Conservation (phyloP, 2,888 invertebrate genomes). For the Agapetus fuscipes region DNA sequence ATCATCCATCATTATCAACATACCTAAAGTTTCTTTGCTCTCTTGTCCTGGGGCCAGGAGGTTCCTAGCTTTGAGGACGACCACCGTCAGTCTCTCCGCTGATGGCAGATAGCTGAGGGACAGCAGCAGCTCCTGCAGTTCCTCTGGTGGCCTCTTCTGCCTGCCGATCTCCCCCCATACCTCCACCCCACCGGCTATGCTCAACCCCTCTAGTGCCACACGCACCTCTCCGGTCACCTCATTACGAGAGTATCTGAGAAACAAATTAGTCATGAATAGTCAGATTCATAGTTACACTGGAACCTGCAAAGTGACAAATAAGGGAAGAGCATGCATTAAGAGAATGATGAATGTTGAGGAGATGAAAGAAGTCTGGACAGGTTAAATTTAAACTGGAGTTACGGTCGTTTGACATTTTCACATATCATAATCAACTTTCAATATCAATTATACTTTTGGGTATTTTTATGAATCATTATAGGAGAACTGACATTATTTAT, state of each 20-base stretch:
- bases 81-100: conserved; percentile 76
- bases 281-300: too few species aligned
- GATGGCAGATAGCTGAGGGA: conserved; percentile 83
- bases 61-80: conserved; percentile 76
- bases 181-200: conserved; percentile 66
- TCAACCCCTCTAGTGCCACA: conserved; percentile 67
- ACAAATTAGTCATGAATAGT: neutral
- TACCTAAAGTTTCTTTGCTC: conserved; percentile 54
- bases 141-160: conserved; percentile 72
- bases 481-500: too few species aligned
- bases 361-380: too few species aligned
- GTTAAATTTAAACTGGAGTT: too few species aligned
- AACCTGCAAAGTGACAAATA: too few species aligned
- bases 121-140: conserved; percentile 70
- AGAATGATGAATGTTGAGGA: too few species aligned
- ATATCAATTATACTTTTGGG: too few species aligned
- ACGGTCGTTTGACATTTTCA: too few species aligned
- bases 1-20: too few species aligned
- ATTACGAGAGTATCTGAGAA: conserved; percentile 66
- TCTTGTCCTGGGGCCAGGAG: conserved; percentile 58
- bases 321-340: too few species aligned
- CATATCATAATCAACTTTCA: too few species aligned
- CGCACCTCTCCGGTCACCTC: conserved; percentile 81
- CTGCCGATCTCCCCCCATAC: conserved; percentile 83
- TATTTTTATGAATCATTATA: too few species aligned